Conservation (phyloP, 2,888 invertebrate species). For the Microplitis deprimator region DNA sequence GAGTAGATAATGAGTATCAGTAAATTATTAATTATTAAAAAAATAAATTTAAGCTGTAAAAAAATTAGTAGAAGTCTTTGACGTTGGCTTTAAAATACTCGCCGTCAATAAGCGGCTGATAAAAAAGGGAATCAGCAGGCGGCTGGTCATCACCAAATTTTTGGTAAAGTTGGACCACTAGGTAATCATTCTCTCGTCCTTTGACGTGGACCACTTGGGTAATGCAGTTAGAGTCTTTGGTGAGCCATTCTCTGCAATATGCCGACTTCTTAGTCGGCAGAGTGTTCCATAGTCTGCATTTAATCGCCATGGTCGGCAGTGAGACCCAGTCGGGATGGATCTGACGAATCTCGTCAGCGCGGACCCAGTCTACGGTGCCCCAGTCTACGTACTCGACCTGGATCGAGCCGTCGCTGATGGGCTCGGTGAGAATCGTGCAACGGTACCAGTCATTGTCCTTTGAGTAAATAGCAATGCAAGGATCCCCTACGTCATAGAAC, state of each 20-base stretch:
- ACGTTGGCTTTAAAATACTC: not conserved
- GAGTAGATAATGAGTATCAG: too few species aligned
- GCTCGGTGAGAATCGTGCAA: slow-evolving; percentile 73
- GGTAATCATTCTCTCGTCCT: not conserved
- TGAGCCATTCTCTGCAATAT: slow-evolving; percentile 4
- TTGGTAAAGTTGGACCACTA: not conserved
- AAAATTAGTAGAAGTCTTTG: not conserved
- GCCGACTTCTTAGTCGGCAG: slow-evolving; percentile 27
- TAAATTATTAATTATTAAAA: too few species aligned
- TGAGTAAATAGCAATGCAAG: slow-evolving; percentile 78
- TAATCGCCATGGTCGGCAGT: slow-evolving; percentile 54
- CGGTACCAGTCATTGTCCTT: slow-evolving; percentile 84
- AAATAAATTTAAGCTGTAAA: too few species aligned
- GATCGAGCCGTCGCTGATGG: slow-evolving; percentile 66
- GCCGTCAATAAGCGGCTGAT: not conserved
- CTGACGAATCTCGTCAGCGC: slow-evolving; percentile 45
- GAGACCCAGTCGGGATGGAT: slow-evolving; percentile 57
- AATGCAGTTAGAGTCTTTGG: not conserved
- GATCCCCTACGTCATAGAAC: slow-evolving; percentile 52
- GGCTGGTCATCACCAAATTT: too few species aligned
- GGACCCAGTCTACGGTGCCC: slow-evolving; percentile 76
- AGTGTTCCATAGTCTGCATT: slow-evolving; percentile 55
- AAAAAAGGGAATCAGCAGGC: too few species aligned
- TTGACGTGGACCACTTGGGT: not conserved
- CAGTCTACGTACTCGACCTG: slow-evolving; percentile 83